These are phyloP conservation scores for Catocala sponsa DNA, from an alignment of 2,888 invertebrate species.

Conservation along the genomic window DNA sequence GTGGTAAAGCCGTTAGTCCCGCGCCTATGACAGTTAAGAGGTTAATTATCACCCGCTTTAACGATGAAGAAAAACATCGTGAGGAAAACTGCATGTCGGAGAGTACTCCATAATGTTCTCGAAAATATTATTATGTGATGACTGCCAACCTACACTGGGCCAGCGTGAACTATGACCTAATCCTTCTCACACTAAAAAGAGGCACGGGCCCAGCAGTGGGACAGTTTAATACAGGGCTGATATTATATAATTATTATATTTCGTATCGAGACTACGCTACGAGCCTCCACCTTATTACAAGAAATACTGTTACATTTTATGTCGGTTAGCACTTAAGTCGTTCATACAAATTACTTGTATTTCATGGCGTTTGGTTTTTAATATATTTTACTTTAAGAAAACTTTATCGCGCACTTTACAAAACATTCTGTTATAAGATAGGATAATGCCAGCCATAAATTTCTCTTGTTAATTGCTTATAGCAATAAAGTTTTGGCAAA, in stretches of 20 bases:
- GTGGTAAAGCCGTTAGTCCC: too few relatives aligned
- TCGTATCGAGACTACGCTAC: background rate
- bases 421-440: slow-evolving; percentile 3
- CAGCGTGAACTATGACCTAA: too few relatives aligned
- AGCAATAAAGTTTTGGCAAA: slow-evolving; percentile 11
- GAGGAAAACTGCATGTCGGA: too few relatives aligned
- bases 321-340: slow-evolving; percentile 36
- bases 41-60: too few relatives aligned
- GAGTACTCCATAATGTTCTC: too few relatives aligned
- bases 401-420: background rate
- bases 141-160: too few relatives aligned
- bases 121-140: too few relatives aligned
- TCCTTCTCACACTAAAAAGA: too few relatives aligned
- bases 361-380: slow-evolving; percentile 13
- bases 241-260: background rate
- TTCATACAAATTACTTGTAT: slow-evolving; percentile 29
- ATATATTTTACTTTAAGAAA: slow-evolving; percentile 11
- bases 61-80: too few relatives aligned
- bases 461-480: slow-evolving; percentile 12
- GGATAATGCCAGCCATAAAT: slow-evolving; percentile 2
- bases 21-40: too few relatives aligned
- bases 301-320: slow-evolving; percentile 21
- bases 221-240: too few relatives aligned
- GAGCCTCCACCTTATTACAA: slow-evolving; percentile 2
- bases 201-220: too few relatives aligned